These are phyloP conservation scores for Bufotes viridis DNA, from an alignment of 2,797 vertebrate genomes.

Conservation along the genomic window DNA sequence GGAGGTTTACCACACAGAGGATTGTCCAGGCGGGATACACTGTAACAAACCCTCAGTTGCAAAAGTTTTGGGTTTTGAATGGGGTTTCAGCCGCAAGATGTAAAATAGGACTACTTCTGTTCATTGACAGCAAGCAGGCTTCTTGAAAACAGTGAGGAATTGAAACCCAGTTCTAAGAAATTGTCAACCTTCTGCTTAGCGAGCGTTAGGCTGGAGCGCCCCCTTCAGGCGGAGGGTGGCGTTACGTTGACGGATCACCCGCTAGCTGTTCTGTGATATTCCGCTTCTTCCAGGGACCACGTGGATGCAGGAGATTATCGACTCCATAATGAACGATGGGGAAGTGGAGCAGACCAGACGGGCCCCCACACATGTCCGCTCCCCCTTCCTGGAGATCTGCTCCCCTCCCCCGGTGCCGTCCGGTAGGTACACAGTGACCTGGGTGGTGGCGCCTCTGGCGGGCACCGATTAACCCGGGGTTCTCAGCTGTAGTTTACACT, in stretches of 20 bases:
- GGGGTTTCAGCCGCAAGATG: no score
- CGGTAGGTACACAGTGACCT: constrained; percentile 71
- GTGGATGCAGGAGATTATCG: constrained; percentile 67
- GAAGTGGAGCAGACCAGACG: constrained; percentile 61
- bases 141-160: no score
- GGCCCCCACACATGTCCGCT: constrained; percentile 49
- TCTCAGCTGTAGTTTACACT: not conserved
- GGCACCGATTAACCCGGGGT: not conserved
- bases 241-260: no score
- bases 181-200: no score
- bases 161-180: no score
- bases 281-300: constrained; percentile 64
- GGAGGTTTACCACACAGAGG: not conserved
- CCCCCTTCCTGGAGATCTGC: constrained; percentile 74
- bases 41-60: not conserved
- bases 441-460: not conserved
- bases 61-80: not conserved
- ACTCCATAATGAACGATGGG: constrained; percentile 59
- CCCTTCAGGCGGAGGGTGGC: no score
- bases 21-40: no score
- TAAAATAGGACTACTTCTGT: no score
- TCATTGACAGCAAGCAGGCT: no score
- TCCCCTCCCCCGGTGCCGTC: constrained; percentile 69
- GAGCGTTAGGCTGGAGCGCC: no score
- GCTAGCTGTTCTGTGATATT: no score